Base-by-base conservation (phyloP, 2,797 vertebrate species). In the Denticeps clupeoides region DNA sequence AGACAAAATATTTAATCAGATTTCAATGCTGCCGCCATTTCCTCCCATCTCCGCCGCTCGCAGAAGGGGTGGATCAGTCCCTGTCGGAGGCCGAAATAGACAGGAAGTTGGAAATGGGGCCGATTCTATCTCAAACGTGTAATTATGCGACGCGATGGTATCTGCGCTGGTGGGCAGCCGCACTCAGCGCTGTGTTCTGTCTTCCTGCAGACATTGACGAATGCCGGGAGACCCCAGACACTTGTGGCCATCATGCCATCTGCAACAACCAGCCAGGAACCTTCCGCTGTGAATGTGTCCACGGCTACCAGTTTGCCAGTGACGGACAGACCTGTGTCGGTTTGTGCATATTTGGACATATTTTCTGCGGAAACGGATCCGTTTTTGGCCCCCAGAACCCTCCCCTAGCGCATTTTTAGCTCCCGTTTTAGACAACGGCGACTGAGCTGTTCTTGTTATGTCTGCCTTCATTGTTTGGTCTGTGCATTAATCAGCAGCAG, bases 221-320 rank as follows among this genome's bases (percentile, higher is more conserved):
- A 57, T 98, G 94, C 55, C 63, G 60, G 11, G 89, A 93, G 28
- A 78, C 79, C 5, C 78, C 79, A 35, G 72, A 57, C 2, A 65
- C 76, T 10, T 98, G 94, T 33, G 84, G 90, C 6, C 68, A 49
- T 45, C 72, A 90, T 1, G 77, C 89, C 0, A 11, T 82, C 55
- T 98, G 94, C 73, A 92, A 79, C 66, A 98, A 98, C 65, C 89
- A 88, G 60, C 94, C 89, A 0, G 94, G 93, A 31, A 95, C 88
- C 4, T 98, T 91, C 76, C 90, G 85, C 59, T 97, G 94, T 0
- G 89, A 96, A 62, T 98, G 94, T 46, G 40, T 68, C 1, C 82
- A 89, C 9, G 92, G 92, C 4, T 92, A 85, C 61, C 87, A 71
- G 56, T 91, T 97, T 15, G 76, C 74, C 18, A 74, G 64, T 1